Evolutionary conservation across 2,113 vertebrate species (phyloP).

Genomic region (Boleophthalmus pectinirostris): DNA sequence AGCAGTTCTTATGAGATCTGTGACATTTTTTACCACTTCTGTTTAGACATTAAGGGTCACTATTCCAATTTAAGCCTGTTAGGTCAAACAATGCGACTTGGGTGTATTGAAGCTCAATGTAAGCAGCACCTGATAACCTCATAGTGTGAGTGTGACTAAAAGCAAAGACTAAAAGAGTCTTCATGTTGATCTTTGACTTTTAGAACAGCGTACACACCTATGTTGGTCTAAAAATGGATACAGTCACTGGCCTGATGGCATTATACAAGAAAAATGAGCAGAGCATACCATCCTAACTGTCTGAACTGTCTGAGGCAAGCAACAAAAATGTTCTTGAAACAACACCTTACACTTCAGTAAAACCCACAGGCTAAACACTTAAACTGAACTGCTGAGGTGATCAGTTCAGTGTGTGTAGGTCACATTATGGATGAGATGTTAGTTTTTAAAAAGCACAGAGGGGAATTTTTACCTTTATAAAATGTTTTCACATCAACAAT

Average conservation of each 20-base stretch:
- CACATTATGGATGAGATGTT: not conserved
- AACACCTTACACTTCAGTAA: not conserved
- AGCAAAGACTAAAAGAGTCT: not conserved
- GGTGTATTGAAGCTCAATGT: not conserved
- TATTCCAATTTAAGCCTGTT: not conserved
- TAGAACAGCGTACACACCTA: not conserved
- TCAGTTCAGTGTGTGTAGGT: not conserved
- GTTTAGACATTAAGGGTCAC: not conserved
- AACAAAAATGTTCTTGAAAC: not conserved
- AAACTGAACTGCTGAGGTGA: not conserved
- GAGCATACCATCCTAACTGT: not conserved
- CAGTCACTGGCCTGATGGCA: not conserved
- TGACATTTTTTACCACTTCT: not conserved
- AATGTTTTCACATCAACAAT: not conserved
- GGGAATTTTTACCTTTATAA: not conserved
- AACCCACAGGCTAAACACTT: not conserved
- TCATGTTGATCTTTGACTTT: not conserved
- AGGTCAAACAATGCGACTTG: not conserved
- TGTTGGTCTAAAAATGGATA: not conserved
- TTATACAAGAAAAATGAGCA: not conserved
- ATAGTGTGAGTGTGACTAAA: not conserved
- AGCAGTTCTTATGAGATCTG: not conserved
- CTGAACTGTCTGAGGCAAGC: slow-evolving; percentile 3
- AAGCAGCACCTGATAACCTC: not conserved
- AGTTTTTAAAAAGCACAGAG: not conserved